These are phyloP conservation scores for Dendrocincla tyrannina DNA, from an alignment of 2,797 vertebrate genomes.

Conservation along the genomic window DNA sequence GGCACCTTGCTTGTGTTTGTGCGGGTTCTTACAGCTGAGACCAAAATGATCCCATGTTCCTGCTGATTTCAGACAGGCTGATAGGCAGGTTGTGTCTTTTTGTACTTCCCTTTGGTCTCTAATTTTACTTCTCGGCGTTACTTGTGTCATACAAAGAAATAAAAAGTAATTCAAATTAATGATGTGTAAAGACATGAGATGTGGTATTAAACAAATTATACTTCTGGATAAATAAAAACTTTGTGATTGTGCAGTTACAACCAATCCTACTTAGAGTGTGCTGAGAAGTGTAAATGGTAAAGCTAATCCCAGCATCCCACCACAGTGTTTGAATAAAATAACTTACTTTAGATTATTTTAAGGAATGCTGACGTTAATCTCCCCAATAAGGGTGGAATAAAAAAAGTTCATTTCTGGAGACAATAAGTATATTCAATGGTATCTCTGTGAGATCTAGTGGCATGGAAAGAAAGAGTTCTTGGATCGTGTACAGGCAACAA, in stretches of 20 bases:
- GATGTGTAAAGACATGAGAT: not conserved
- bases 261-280: not conserved
- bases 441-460: not conserved
- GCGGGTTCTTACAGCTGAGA: not conserved
- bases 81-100: not conserved
- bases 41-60: not conserved
- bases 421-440: no score
- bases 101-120: not conserved
- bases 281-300: not conserved
- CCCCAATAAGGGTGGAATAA: not conserved
- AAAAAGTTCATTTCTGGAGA: not conserved
- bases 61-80: not conserved
- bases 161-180: conserved; percentile 34
- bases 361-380: not conserved
- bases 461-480: not conserved
- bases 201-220: not conserved
- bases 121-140: not conserved
- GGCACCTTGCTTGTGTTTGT: not conserved
- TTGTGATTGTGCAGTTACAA: not conserved
- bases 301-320: not conserved
- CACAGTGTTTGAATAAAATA: not conserved
- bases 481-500: fast-evolving
- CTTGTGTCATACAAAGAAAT: not conserved
- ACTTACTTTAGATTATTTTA: not conserved
- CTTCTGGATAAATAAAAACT: not conserved